A percentile compares a stretch with the other conserved stretches of the same genome.
phyloP scores from a whole-genome alignment of 1,140 invertebrate species.

The Lepidurus apus region DNA sequence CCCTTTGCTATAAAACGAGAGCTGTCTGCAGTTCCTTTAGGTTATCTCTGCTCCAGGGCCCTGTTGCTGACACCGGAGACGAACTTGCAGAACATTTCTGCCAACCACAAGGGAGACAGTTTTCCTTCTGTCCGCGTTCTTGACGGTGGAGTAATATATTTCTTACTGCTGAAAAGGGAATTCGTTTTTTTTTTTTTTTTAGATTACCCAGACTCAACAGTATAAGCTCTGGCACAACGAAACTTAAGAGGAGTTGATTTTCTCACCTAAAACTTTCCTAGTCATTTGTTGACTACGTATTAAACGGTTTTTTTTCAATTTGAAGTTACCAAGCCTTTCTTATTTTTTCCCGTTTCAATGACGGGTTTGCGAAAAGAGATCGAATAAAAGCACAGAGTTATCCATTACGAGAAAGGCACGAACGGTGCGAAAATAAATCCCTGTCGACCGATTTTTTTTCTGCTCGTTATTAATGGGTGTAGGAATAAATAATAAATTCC shows the following conservation, averaged over 20 bases:
- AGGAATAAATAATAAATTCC: not conserved
- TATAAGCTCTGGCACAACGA: too few species aligned
- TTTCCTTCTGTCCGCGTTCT: not conserved
- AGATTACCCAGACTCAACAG: too few species aligned
- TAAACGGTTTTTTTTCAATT: too few species aligned
- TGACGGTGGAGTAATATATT: not conserved
- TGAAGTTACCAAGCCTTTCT: too few species aligned
- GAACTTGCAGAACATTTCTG: conserved; percentile 1
- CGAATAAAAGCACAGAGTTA: not conserved
- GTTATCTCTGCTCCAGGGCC: not conserved
- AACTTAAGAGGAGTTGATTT: too few species aligned
- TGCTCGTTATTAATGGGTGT: not conserved
- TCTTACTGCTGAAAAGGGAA: not conserved
- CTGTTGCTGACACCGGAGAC: conserved; percentile 20
- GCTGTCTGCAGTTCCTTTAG: not conserved
- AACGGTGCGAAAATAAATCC: not conserved
- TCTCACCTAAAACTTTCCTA: too few species aligned
- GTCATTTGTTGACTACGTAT: too few species aligned
- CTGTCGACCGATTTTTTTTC: not conserved
- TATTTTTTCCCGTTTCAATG: not conserved
- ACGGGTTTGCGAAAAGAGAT: not conserved
- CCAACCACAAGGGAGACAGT: conserved; percentile 21
- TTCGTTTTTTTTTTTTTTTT: not conserved
- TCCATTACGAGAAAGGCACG: not conserved
- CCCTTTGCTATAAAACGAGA: conserved; percentile 1